Evolutionary conservation across 2,113 vertebrate species (phyloP).

Genomic region (Bettongia penicillata): DNA sequence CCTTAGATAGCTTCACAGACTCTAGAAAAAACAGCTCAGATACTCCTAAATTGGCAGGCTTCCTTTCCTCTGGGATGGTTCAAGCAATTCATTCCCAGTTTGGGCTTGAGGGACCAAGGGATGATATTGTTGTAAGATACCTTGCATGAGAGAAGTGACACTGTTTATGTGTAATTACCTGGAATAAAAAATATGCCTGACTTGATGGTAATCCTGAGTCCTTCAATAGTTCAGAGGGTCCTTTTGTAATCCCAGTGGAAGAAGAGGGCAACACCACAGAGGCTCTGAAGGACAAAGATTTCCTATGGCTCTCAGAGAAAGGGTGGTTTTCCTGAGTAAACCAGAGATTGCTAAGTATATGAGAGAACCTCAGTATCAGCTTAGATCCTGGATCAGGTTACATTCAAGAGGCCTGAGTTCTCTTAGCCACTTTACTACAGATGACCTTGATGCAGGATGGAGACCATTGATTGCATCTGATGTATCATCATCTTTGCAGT

Average conservation of each 20-base stretch:
- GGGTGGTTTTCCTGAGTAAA: not conserved
- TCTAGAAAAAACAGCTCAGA: not conserved
- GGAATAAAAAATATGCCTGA: not conserved
- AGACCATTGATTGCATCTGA: not conserved
- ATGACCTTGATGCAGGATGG: not conserved
- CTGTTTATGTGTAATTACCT: not conserved
- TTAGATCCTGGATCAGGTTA: not conserved
- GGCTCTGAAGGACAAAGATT: not conserved
- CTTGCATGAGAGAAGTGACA: not conserved
- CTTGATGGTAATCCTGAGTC: not conserved
- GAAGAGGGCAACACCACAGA: not conserved
- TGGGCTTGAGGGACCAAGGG: not conserved
- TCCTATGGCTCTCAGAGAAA: not conserved
- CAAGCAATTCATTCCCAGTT: not conserved
- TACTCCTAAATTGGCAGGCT: not conserved
- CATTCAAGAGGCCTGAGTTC: not conserved
- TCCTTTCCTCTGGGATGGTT: not conserved
- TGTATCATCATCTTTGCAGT: not conserved
- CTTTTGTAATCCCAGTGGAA: not conserved
- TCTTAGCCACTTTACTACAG: not conserved
- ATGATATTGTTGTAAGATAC: not conserved
- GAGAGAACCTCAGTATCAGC: not conserved
- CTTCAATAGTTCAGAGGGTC: not conserved
- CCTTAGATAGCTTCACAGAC: not conserved
- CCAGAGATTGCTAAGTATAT: not conserved